Evolutionary conservation across 2,797 vertebrate species (phyloP).

Genomic region (Lepilemur septentrionalis): DNA sequence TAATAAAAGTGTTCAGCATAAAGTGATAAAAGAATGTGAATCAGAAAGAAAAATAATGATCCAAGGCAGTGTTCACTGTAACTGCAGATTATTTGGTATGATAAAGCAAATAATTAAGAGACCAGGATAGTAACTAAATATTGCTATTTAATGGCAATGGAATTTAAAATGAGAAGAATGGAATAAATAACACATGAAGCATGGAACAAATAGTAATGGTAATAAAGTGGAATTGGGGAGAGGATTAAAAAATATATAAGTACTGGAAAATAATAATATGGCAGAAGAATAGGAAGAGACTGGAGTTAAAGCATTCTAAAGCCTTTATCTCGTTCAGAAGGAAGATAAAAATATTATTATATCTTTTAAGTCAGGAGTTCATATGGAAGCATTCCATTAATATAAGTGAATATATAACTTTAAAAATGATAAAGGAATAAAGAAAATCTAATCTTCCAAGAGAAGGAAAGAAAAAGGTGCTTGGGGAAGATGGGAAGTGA

Average conservation of each 20-base stretch:
- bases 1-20: constrained; percentile 19
- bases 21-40: constrained; percentile 26
- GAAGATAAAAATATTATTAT: background rate
- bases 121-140: background rate
- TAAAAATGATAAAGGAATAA: background rate
- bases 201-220: constrained; percentile 21
- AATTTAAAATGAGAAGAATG: constrained; percentile 56
- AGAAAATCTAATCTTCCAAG: background rate
- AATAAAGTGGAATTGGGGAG: background rate
- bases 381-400: constrained; percentile 9
- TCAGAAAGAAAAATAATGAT: constrained; percentile 13
- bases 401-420: background rate
- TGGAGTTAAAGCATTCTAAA: constrained; percentile 15
- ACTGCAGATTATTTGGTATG: constrained; percentile 24
- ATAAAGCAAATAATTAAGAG: constrained; percentile 45
- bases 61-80: background rate
- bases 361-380: constrained; percentile 28
- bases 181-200: background rate
- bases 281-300: background rate
- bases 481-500: background rate
- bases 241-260: constrained; percentile 21
- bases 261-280: constrained; percentile 7
- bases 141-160: background rate
- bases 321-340: background rate
- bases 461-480: constrained; percentile 35